Evolutionary conservation across 2,888 invertebrate genomes (phyloP), one percentile per base, ranked within the genome.

Genomic region (Harpalus rubripes): DNA sequence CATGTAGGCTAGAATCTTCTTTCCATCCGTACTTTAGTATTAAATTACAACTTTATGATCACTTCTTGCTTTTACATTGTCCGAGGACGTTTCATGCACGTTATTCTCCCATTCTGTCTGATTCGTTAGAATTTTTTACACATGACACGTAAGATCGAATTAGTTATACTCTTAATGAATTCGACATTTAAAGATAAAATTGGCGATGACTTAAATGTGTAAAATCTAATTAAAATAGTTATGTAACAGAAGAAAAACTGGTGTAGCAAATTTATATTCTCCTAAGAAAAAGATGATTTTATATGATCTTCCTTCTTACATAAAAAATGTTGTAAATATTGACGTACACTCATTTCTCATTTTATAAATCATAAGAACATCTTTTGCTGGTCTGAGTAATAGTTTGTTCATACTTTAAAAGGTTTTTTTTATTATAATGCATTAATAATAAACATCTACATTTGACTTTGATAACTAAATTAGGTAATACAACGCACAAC

Each of bases 181-280:
- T 74, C 68, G 68, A 68, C 68, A 68, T 68, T 74, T 74, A 74
- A 15, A 15, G 52, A 44, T 74, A 74, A 44, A 74, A 44, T 1
- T 68, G 39, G 39, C 32, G 68, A 68, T 68, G 68, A 68, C 39
- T 63, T 63, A 63, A 63, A 63, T 63, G 63, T 12, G 63, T 63
- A 63, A 63, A 61, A 63, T 22, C 18, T 4, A 22, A 1, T 63
- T 26, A 22, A 26, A 10, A 61, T 7, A 61, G 61, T 61, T 61
- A 63, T 63, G 63, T 63, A 63, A 63, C 8, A 22, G 16, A 63
- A 26, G 63, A 63, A 52, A 52, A 52, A 52, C 44, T 52, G 44
- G 44, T 52, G 0, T 52, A 32, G 2, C 10, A 52, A 52, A 52
- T 52, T 52, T 10, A 52, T 52, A 52, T 52, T 52, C 44, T 12